phyloP scores from a whole-genome alignment of 2,888 invertebrate genomes.

The Molanna angustata region DNA sequence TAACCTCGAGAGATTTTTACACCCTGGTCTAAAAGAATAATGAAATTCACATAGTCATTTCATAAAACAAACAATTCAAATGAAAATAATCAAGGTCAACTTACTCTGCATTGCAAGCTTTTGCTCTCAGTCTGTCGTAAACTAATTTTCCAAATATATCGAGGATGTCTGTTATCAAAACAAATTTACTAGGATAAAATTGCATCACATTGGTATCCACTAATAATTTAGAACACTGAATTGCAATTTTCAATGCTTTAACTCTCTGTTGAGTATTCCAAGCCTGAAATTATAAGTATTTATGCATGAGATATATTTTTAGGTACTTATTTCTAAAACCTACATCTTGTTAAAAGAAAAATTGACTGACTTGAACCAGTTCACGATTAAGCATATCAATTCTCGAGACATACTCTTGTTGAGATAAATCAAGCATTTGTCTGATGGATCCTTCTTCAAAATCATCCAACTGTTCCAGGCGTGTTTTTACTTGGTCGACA shows the following conservation, averaged over 20 bases:
- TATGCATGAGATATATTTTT: too few species aligned
- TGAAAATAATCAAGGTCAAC: conserved; percentile 32
- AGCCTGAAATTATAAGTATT: conserved; percentile 51
- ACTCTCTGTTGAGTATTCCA: conserved; percentile 95
- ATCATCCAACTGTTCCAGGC: conserved; percentile 91
- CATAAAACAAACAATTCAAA: too few species aligned
- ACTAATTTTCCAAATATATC: conserved; percentile 93
- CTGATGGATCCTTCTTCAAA: conserved; percentile 87
- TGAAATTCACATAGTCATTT: too few species aligned
- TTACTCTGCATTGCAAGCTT: conserved; percentile 63
- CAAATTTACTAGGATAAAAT: conserved; percentile 98
- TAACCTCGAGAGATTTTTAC: conserved; percentile 48
- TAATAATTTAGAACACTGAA: conserved; percentile 93
- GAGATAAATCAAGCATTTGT: conserved; percentile 85
- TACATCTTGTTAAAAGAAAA: too few species aligned
- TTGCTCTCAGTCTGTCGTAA: conserved; percentile 76
- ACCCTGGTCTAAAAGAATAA: conserved; percentile 49
- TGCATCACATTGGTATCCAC: conserved; percentile 86
- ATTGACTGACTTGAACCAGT: conserved; percentile 60
- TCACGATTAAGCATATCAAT: conserved; percentile 91
- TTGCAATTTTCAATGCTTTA: conserved; percentile 93
- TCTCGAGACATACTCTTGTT: conserved; percentile 86
- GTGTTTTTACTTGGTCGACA: conserved; percentile 84
- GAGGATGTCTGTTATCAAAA: conserved; percentile 91
- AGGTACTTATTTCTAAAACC: too few species aligned